phyloP scores from a whole-genome alignment of 2,113 vertebrate genomes.

The Tyto alba region DNA sequence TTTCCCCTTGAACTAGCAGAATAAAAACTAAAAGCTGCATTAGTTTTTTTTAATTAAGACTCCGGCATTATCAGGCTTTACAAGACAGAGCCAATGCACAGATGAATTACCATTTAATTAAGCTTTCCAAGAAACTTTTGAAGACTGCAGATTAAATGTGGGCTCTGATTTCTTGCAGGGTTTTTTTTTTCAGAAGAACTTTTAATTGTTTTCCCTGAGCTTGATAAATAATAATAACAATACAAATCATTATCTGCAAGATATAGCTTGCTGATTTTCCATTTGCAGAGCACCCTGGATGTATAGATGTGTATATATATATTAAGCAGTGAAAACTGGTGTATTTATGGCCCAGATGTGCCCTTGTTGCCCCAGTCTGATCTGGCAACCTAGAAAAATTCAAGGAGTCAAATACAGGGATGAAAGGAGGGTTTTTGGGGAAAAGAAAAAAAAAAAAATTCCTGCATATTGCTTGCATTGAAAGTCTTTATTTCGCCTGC shows the following conservation, averaged over 20 bases:
- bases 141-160: constrained; percentile 63
- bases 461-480: neutral
- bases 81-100: constrained; percentile 65
- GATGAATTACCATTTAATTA: constrained; percentile 73
- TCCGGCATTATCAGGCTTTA: constrained; percentile 64
- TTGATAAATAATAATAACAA: constrained; percentile 26
- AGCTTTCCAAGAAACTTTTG: constrained; percentile 71
- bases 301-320: neutral
- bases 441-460: neutral
- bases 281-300: neutral
- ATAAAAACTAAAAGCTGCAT: constrained; percentile 56
- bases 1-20: constrained; percentile 55
- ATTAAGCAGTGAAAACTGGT: neutral
- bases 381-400: neutral
- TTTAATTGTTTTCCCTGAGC: constrained; percentile 50
- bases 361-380: neutral
- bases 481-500: neutral
- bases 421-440: neutral
- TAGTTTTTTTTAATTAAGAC: constrained; percentile 67
- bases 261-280: neutral
- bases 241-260: neutral
- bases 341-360: neutral
- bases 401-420: neutral
- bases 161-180: constrained; percentile 43
- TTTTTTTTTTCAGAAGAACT: neutral